Evolutionary conservation across 2,113 vertebrate genomes (phyloP).

Genomic region (Protomyctophum bolini): DNA sequence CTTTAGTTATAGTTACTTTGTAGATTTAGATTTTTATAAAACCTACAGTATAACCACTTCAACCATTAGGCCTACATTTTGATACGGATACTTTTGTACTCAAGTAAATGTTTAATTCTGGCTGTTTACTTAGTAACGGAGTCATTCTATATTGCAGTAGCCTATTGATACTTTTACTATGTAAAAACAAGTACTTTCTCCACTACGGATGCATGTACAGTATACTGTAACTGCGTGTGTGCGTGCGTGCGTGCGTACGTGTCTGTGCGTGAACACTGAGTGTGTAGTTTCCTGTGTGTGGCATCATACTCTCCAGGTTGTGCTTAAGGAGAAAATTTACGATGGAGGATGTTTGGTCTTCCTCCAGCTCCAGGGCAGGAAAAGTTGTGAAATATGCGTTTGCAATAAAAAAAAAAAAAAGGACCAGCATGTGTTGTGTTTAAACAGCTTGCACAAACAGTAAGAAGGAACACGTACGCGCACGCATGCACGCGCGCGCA

Average conservation of each 20-base stretch:
- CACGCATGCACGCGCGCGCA: slow-evolving; percentile 20
- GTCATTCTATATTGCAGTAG: too few species aligned
- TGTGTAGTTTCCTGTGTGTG: slow-evolving; percentile 59
- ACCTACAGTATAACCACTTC: too few species aligned
- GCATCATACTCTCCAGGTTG: slow-evolving; percentile 54
- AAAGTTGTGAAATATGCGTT: slow-evolving; percentile 76
- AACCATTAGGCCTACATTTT: too few species aligned
- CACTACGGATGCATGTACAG: too few species aligned
- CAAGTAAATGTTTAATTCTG: too few species aligned
- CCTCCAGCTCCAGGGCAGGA: slow-evolving; percentile 68
- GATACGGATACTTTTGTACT: too few species aligned
- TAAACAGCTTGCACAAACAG: slow-evolving; percentile 53
- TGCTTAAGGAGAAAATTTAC: slow-evolving; percentile 61
- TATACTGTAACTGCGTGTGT: too few species aligned
- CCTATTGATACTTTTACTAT: too few species aligned
- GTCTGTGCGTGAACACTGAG: slow-evolving; percentile 13
- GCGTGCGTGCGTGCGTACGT: slow-evolving; percentile 5
- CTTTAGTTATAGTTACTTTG: too few species aligned
- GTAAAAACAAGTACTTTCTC: too few species aligned
- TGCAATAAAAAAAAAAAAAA: slow-evolving; percentile 64
- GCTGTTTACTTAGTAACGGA: too few species aligned
- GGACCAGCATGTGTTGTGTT: slow-evolving; percentile 62
- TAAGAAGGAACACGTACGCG: slow-evolving; percentile 28
- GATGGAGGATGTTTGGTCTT: slow-evolving; percentile 71
- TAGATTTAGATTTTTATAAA: too few species aligned